Conservation (phyloP, 1,140 invertebrate genomes). For the Drosophila chauvacae region DNA sequence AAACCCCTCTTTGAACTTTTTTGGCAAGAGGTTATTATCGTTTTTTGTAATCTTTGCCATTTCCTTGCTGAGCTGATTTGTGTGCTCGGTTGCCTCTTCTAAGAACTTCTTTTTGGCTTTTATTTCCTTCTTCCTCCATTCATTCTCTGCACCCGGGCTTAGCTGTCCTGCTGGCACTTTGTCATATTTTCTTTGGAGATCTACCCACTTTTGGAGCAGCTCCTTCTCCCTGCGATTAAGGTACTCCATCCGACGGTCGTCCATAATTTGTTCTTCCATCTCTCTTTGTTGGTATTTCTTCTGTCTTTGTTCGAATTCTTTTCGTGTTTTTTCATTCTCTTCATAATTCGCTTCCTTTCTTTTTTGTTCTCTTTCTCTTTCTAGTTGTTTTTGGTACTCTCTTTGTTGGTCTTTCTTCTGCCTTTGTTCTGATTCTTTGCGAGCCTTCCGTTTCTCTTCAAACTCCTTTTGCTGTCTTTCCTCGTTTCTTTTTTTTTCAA, state of each 20-base stretch:
- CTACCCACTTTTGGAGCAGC: background rate
- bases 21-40: too few species aligned
- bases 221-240: background rate
- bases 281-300: background rate
- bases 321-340: rapidly evolving
- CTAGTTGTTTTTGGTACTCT: background rate
- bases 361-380: background rate
- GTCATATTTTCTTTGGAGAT: background rate
- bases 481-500: background rate
- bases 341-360: background rate
- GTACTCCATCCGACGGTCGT: background rate
- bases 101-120: background rate
- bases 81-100: background rate
- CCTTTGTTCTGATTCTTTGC: background rate
- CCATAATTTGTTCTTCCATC: background rate
- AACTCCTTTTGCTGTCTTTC: background rate
- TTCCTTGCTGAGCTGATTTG: background rate
- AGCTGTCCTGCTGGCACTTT: background rate
- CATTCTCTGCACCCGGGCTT: rapidly evolving
- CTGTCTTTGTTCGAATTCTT: background rate
- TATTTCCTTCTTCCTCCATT: background rate
- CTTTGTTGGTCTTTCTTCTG: background rate
- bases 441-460: background rate
- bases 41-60: background rate
- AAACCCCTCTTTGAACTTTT: background rate